A percentile compares a stretch with the other conserved stretches of the same genome.
These are phyloP conservation scores for Caenorhabditis zanzibari DNA, from an alignment of 2,888 invertebrate species.

Conservation along the genomic window DNA sequence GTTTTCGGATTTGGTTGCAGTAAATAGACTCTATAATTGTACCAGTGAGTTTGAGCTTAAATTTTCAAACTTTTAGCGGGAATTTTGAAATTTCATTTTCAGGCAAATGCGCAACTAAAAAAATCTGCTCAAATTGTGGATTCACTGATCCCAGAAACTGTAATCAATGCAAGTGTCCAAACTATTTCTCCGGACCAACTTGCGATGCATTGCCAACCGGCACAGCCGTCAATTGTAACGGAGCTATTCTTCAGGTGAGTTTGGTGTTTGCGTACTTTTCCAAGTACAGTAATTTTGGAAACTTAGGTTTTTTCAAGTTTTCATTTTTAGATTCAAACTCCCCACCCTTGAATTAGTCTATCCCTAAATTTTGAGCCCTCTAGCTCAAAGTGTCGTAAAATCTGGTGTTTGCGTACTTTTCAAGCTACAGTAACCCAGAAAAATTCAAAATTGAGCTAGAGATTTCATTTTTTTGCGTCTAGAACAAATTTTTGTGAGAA, in stretches of 20 bases:
- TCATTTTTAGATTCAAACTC: background rate
- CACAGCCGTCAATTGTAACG: conserved; percentile 56
- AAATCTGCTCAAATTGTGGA: conserved; percentile 55
- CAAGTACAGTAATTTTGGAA: no score
- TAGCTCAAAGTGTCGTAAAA: no score
- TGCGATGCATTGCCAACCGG: conserved; percentile 52
- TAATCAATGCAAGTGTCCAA: conserved; percentile 64
- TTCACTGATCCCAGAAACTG: conserved; percentile 62
- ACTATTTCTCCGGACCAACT: conserved; percentile 49
- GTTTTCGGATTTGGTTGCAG: conserved; percentile 67
- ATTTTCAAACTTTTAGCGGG: no score
- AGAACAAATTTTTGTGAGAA: no score
- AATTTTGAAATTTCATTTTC: background rate
- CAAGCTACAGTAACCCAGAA: no score
- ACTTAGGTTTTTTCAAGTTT: no score
- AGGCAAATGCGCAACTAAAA: conserved; percentile 43
- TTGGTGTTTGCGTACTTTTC: no score
- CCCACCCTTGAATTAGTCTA: background rate
- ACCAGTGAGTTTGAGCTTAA: conserved; percentile 33
- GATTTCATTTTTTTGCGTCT: no score
- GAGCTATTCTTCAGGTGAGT: conserved; percentile 40
- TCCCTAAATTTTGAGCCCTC: no score
- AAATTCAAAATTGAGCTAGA: no score
- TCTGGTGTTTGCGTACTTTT: no score
- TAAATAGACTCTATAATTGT: conserved; percentile 70